Evolutionary conservation across 2,797 vertebrate species (phyloP), one percentile per base, ranked within the genome.

Genomic region (Poecile montanus): DNA sequence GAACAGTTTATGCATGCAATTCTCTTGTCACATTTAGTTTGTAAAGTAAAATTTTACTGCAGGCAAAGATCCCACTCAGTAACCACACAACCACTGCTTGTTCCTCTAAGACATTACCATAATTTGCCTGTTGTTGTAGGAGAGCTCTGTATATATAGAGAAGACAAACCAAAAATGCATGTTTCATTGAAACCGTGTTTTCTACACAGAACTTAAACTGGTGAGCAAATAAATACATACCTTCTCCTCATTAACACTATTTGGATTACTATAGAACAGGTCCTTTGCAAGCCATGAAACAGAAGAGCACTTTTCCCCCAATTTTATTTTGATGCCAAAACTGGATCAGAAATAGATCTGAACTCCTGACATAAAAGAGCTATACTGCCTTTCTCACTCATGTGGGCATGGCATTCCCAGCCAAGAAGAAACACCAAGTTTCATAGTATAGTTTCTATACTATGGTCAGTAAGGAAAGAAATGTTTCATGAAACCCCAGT

Each of bases 21-120:
- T 89, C 40, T 58, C 61, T 42, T 85, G 94, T 68, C 82, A 92
- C n/a, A 65, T 72, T 80, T 68, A 70, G 40, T 65, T 88, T 74
- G 57, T 62, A 83, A 93, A 89, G 67, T 38, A 61, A 92, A 83
- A 65, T 83, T 85, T 85, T 92, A 83, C 72, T 72, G 44, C 40
- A 94, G 73, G 89, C 30, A 85, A 95, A 88, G 62, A 84, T 81
- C 70, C 36, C 47, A 80, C 75, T 85, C 65, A 83, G 61, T 56
- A 85, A 93, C 47, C 30, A 65, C 56, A 92, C 13, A 77, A 44
- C 32, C 84, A 74, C 47, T 63, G 42, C 44, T 40, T 62, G 10
- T 53, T 77, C n/a, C 36, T 62, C 61, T 63, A 85, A 83, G 54
- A 80, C 8, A 53, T 72, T 67, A 74, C 29, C 38, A 44, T 92